Conservation (phyloP, 1,140 invertebrate species). For the Ceratosolen fusciceps region DNA sequence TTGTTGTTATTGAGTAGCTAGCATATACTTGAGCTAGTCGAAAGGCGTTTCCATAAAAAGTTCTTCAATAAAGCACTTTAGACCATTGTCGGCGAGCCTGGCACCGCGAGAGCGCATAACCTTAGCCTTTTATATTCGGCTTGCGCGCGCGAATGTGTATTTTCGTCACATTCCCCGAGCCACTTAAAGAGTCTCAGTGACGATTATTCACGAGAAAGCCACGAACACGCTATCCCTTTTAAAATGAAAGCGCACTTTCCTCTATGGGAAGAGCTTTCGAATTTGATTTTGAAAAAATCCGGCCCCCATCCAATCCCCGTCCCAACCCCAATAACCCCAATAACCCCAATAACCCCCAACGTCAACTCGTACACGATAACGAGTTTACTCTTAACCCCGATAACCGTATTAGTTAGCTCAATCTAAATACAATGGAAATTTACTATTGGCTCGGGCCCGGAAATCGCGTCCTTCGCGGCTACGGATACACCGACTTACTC, state of each 20-base stretch:
- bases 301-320: too few species aligned
- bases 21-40: not conserved
- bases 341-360: not conserved
- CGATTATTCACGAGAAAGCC: conserved; percentile 1
- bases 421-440: too few species aligned
- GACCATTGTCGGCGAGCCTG: not conserved
- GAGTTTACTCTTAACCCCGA: too few species aligned
- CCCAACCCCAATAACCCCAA: too few species aligned
- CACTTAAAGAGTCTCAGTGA: not conserved
- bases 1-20: too few species aligned
- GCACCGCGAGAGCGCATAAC: not conserved
- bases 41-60: not conserved
- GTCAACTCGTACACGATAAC: not conserved
- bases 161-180: not conserved
- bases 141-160: not conserved
- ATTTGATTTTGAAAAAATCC: not conserved
- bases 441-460: too few species aligned
- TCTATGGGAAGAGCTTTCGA: not conserved
- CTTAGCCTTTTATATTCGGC: not conserved
- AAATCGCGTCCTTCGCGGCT: too few species aligned
- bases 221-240: not conserved
- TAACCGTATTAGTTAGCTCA: too few species aligned
- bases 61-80: not conserved
- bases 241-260: not conserved
- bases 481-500: too few species aligned